These are phyloP conservation scores for Ctenopoma multispine DNA, from an alignment of 2,797 vertebrate species.

Conservation along the genomic window DNA sequence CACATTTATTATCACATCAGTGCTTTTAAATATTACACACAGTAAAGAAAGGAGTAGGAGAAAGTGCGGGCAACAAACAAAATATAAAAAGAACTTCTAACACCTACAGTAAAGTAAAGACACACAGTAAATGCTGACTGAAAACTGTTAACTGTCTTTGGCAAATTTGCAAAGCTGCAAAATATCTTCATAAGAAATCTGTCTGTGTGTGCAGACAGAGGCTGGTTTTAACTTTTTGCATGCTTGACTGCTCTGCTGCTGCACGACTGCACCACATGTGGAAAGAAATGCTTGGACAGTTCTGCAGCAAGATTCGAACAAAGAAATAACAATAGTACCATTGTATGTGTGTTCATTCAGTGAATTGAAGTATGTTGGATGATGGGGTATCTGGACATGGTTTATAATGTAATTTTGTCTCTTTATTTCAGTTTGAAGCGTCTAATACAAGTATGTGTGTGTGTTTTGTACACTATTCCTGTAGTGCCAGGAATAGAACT, in stretches of 20 bases:
- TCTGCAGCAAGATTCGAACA: slow-evolving; percentile 45
- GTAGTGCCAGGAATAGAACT: slow-evolving; percentile 61
- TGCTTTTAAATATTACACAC: background rate
- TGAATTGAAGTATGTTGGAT: slow-evolving; percentile 55
- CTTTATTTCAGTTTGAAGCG: slow-evolving; percentile 64
- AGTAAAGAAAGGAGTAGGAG: background rate
- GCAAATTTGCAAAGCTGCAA: slow-evolving; percentile 5
- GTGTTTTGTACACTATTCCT: slow-evolving; percentile 49
- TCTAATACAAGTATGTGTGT: slow-evolving; percentile 42
- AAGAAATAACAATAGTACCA: no score
- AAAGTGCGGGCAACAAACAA: background rate
- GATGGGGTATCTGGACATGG: slow-evolving; percentile 64
- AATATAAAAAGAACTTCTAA: background rate
- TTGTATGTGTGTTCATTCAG: slow-evolving; percentile 35
- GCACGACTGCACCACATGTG: slow-evolving; percentile 60
- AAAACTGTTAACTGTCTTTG: background rate
- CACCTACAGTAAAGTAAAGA: slow-evolving; percentile 11
- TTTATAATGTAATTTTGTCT: slow-evolving; percentile 67
- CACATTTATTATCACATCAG: background rate
- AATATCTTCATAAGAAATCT: background rate
- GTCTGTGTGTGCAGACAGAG: slow-evolving; percentile 4
- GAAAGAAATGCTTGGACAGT: slow-evolving; percentile 39
- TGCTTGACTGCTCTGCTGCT: slow-evolving; percentile 39
- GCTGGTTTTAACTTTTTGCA: slow-evolving; percentile 23
- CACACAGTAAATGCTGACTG: background rate